These are phyloP conservation scores for Columba janthina DNA, from an alignment of 2,113 vertebrate species.

Conservation along the genomic window DNA sequence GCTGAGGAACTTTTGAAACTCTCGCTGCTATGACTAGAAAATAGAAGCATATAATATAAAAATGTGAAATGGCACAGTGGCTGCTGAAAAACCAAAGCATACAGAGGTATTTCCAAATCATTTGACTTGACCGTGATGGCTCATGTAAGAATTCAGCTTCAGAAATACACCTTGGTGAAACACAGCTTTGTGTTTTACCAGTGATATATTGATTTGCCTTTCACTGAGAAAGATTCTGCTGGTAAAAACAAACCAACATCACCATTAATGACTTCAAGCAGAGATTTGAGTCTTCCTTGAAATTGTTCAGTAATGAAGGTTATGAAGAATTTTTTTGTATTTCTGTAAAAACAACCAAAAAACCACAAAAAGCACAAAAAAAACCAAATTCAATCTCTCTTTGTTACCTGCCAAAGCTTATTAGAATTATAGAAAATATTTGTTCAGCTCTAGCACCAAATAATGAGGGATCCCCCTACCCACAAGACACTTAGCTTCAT, in stretches of 20 bases:
- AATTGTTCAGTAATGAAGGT: background rate
- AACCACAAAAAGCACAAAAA: no score
- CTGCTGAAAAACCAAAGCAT: background rate
- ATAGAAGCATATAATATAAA: accelerated
- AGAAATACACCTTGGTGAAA: background rate
- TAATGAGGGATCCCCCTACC: background rate
- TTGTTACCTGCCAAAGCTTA: background rate
- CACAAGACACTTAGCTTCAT: background rate
- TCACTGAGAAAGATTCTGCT: background rate
- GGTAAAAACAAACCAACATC: background rate
- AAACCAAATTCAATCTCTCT: background rate
- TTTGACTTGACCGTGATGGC: background rate
- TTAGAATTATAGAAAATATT: background rate
- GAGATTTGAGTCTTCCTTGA: background rate
- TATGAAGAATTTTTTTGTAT: background rate
- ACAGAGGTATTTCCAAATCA: background rate
- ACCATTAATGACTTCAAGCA: background rate
- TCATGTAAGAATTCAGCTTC: background rate
- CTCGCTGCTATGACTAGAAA: background rate
- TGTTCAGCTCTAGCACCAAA: background rate
- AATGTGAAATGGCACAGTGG: accelerated
- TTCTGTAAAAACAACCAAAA: background rate
- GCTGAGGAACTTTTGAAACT: background rate
- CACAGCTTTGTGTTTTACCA: background rate
- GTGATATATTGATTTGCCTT: background rate